Evolutionary conservation across 2,888 invertebrate genomes (phyloP), one percentile per base, ranked within the genome.

Genomic region (Tiliacea aurago): DNA sequence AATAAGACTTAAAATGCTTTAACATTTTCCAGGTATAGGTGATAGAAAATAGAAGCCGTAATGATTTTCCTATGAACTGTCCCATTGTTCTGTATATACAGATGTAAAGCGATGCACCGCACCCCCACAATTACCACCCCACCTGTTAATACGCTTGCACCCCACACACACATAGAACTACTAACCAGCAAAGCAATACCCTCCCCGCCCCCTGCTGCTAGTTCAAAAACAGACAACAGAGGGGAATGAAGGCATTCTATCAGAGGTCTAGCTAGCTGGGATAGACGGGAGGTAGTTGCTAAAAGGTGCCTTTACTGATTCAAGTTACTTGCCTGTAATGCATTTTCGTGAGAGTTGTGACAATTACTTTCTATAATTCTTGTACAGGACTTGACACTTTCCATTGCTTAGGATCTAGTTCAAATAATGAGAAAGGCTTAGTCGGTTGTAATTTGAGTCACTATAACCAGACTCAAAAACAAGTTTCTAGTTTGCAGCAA

Each of bases 61-160:
- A 77, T 82, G 66, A 77, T 84, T 89, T 86, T 88, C 76, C 73
- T 73, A 70, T 85, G 70, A 80, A 83, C 84, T 81, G 81, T 83
- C 55, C 72, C 59, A 83, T 76, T 80, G 84, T 79, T 71, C 73
- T 71, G 47, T 73, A 63, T 80, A 88, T 78, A 81, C 81, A 87
- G 83, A 86, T 86, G 87, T 88, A 80, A 81, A 76, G 77, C 88
- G 82, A 84, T 91, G 91, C 90, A 92, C 85, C 84, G 81, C 88
- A 90, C 87, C 75, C 84, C 73, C 88, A 92, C 91, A 91, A 88
- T 90, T 82, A 82, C 75, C 87, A 74, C 83, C 76, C 83, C 85
- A 92, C 91, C 92, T 91, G 90, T 90, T 56, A 84, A 81, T 84
- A 88, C 85, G 76, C 84, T 82, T 87, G 88, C 89, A 88, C 87